Percentiles rank a stretch among this genome's conserved stretches.
Conservation (phyloP, 1,140 invertebrate genomes). For the Halesus radiatus region DNA sequence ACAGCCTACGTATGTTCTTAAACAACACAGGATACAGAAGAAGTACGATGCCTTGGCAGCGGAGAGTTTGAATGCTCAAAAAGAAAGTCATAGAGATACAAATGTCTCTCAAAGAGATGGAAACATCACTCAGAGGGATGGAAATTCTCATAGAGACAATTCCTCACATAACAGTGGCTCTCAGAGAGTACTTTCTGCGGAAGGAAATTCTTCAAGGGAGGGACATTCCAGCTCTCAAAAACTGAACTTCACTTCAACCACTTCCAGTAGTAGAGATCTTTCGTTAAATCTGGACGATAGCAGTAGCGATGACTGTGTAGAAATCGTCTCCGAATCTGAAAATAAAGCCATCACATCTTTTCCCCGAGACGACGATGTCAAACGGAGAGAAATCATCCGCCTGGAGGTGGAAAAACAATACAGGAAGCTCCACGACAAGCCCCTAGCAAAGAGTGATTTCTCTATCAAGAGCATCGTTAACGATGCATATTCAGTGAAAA, state of each 20-base stretch:
- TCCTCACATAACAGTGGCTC: no score
- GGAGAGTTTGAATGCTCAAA: no score
- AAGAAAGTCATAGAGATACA: no score
- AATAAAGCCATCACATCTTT: slow-evolving; percentile 12
- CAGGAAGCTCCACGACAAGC: neutral
- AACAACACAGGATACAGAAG: slow-evolving; percentile 43
- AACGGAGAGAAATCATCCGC: slow-evolving; percentile 41
- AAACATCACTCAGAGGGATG: no score
- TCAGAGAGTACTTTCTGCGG: no score
- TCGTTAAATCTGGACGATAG: slow-evolving; percentile 51
- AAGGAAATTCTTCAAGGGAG: no score
- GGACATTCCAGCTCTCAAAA: slow-evolving; percentile 10
- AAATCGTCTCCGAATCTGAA: slow-evolving; percentile 35
- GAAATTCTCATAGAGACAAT: no score
- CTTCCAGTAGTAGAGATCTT: neutral
- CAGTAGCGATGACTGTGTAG: slow-evolving; percentile 55
- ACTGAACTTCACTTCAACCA: neutral
- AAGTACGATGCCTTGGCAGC: slow-evolving; percentile 23
- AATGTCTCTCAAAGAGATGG: no score
- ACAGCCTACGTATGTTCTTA: neutral
- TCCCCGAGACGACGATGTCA: slow-evolving; percentile 16
- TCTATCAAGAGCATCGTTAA: slow-evolving; percentile 29
- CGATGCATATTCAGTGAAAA: slow-evolving; percentile 26
- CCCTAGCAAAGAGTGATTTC: slow-evolving; percentile 1
- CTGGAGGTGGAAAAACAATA: slow-evolving; percentile 41